Conservation (phyloP, 2,113 vertebrate species). For the Aphyosemion australe region DNA sequence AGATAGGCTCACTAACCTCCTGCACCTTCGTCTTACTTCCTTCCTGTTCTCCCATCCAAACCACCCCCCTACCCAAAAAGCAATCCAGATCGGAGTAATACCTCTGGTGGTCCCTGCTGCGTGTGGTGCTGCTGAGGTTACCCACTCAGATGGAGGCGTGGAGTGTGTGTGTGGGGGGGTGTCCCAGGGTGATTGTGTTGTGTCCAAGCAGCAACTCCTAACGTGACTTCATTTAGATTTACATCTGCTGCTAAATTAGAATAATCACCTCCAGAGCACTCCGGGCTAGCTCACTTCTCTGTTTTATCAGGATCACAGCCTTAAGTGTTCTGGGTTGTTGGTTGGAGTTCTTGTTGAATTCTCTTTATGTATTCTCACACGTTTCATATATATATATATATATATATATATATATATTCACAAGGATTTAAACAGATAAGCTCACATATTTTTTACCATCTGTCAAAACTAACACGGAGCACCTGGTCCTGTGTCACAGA, state of each 20-base stretch:
- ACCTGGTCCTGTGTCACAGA: too few relatives aligned
- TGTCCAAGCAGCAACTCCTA: constrained; percentile 85
- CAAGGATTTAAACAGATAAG: too few relatives aligned
- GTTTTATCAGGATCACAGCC: constrained; percentile 13
- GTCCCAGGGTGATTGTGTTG: constrained; percentile 83
- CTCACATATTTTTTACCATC: too few relatives aligned
- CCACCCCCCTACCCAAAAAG: constrained; percentile 51
- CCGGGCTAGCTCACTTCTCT: constrained; percentile 77
- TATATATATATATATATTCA: too few relatives aligned
- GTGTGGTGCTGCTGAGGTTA: constrained; percentile 78
- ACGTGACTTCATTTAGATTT: constrained; percentile 98
- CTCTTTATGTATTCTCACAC: too few relatives aligned
- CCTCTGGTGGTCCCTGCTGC: constrained; percentile 70
- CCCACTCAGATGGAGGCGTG: constrained; percentile 59
- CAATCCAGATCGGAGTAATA: constrained; percentile 70
- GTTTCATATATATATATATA: too few relatives aligned
- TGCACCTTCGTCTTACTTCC: constrained; percentile 33
- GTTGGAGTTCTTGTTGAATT: too few relatives aligned
- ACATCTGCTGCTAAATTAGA: constrained; percentile 97
- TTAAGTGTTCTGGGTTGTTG: background rate
- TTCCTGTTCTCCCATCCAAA: constrained; percentile 37
- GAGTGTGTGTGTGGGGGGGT: constrained; percentile 32
- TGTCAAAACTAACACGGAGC: too few relatives aligned
- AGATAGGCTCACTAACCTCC: constrained; percentile 58
- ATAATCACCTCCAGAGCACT: constrained; percentile 95